Conservation (phyloP, 2,113 vertebrate species). For the Myiagra hebetior region DNA sequence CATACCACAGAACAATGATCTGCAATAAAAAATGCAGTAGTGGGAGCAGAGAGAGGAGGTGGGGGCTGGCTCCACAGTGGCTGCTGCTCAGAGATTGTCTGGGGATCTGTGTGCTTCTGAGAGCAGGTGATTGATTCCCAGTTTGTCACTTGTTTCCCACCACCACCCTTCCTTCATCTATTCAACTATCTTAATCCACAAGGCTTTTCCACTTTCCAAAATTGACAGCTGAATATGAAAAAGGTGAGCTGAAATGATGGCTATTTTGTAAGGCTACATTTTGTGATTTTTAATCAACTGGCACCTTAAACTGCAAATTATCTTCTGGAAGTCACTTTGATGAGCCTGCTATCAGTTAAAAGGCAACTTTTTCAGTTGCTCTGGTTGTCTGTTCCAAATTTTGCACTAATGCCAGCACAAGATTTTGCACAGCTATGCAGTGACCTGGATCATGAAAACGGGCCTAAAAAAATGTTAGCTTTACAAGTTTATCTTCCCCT, state of each 20-base stretch:
- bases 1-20: neutral
- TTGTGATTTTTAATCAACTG: neutral
- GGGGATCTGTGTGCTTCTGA: neutral
- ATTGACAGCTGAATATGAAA: neutral
- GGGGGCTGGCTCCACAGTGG: neutral
- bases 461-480: neutral
- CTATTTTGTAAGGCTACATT: neutral
- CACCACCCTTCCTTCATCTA: neutral
- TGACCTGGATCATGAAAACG: neutral
- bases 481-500: neutral
- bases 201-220: neutral
- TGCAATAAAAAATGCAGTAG: neutral
- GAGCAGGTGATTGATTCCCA: neutral
- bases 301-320: neutral
- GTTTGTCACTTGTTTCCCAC: neutral
- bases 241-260: neutral
- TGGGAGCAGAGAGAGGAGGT: neutral
- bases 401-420: neutral
- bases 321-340: neutral
- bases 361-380: neutral
- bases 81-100: neutral
- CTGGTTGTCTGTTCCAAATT: neutral
- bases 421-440: neutral
- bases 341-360: neutral
- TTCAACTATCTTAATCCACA: neutral